Base-by-base conservation (phyloP, 2,113 vertebrate genomes). In the Callipepla squamata region DNA sequence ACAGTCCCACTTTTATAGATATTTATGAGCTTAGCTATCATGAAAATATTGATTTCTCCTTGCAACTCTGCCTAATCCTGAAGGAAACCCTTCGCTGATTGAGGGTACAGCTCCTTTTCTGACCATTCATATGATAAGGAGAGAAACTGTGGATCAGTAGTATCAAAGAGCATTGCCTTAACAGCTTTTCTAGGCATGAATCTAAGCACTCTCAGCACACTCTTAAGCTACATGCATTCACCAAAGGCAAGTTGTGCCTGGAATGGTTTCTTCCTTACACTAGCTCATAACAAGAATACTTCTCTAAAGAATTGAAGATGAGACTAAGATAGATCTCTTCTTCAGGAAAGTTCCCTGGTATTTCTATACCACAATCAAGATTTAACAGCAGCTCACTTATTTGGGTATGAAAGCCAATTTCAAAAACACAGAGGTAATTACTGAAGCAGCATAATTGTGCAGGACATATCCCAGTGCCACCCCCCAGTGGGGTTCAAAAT, bases 401-500 rank as follows among this genome's bases (percentile, higher is more conserved):
- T 34, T 40, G 36, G 19, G 62, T 47, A 15, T 6, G 23, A 2
- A 3, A 44, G 2, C 7, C 34, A 53, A 13, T 59, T 70, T 67
- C 36, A 74, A 79, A 93, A 85, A 15, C 42, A 58, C 30, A 40
- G 34, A 63, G 7, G 32, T 1, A 4, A 65, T 65, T 45, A 22
- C 15, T 53, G 8, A 48, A 23, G 11, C 30, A 23, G 18, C 4
- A 6, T 42, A 34, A 44, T 18, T 67, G 17, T 8, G 4, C 69
- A 73, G 34, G 19, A 25, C 26, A 36, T 42, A 74, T 11, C 15
- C 44, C 36, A 38, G 2, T 20, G 25, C 14, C 63, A n/a, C 2
- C n/a, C n/a, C n/a, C n/a, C n/a, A n/a, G n/a, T 1, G 0, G 2
- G 61, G 23, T n/a, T 61, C 36, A 73, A 2, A 4, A 25, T 47